phyloP scores from a whole-genome alignment of 1,140 invertebrate genomes.

The Nasonia vitripennis region DNA sequence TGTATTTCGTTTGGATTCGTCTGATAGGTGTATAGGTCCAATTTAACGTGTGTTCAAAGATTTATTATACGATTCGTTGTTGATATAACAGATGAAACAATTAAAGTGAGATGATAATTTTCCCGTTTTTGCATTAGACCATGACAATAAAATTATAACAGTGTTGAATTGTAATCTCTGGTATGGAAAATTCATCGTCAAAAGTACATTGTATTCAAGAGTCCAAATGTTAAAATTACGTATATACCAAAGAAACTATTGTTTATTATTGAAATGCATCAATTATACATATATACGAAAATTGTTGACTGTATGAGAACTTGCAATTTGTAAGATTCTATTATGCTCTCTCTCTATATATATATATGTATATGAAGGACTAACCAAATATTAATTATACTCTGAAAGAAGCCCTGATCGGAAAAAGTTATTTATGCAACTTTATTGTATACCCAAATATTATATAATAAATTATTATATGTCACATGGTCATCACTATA shows the following conservation, averaged over 20 bases:
- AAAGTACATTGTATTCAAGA: neutral
- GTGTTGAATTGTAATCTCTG: neutral
- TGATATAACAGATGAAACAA: too few relatives aligned
- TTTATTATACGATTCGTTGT: neutral
- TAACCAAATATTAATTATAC: neutral
- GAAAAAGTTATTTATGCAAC: neutral
- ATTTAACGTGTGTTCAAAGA: too few relatives aligned
- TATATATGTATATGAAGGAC: neutral
- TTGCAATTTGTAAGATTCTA: neutral
- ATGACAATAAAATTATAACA: constrained; percentile 21
- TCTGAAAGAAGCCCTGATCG: neutral
- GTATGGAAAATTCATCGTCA: too few relatives aligned
- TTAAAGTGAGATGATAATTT: neutral
- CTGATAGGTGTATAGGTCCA: too few relatives aligned
- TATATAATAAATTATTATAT: neutral
- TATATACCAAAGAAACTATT: too few relatives aligned
- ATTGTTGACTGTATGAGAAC: neutral
- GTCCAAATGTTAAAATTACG: neutral
- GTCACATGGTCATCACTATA: neutral
- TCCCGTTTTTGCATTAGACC: neutral
- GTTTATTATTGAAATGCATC: too few relatives aligned
- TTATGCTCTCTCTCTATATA: neutral
- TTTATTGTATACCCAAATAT: too few relatives aligned
- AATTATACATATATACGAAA: too few relatives aligned
- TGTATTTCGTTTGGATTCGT: neutral